Evolutionary conservation across 1,140 invertebrate genomes (phyloP), one percentile per base, ranked within the genome.

Genomic region (Zaprionus nigranus): DNA sequence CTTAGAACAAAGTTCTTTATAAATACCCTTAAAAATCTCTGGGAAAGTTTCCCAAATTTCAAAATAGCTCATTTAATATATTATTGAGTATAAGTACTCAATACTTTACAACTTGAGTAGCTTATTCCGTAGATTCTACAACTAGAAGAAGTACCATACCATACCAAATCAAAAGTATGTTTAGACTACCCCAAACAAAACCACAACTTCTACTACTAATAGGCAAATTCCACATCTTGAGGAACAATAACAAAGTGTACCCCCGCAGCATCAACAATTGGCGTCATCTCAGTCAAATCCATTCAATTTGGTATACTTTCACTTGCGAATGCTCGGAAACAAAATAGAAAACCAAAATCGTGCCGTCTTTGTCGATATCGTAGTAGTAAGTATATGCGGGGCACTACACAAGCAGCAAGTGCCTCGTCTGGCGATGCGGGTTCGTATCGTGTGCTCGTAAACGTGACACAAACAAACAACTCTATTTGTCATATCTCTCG

Each of bases 341-440:
- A 90, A 90, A 90, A 90, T 90, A 85, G 85, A 90, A 90, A 85
- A 75, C 79, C 79, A 75, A 63, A 84, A 79, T 76, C 78, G 69
- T 81, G 66, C 20, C 3, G 20, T 40, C 43, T 43, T 20, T 9
- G 40, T 13, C 38, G 11, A 20, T 49, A 51, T n/a, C 20, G 20
- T n/a, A 24, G 11, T 46, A 17, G 15, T 17, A 43, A n/a, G 15
- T 17, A 46, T 17, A 46, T 46, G 40, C 40, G n/a, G n/a, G 9
- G 40, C 40, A 38, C 36, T 38, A 15, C n/a, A 15, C 40, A 17
- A 17, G n/a, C 40, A 17, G 6, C 40, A 51, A 51, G 46, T 51
- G 46, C 43, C 20, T 2, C 17, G 40, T n/a, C n/a, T 38, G 34
- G 34, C 34, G 11, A 13, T 6, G 15, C 43, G 43, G 43, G 40